Evolutionary conservation across 2,888 invertebrate species (phyloP).

Genomic region (Ctenicera cuprea): DNA sequence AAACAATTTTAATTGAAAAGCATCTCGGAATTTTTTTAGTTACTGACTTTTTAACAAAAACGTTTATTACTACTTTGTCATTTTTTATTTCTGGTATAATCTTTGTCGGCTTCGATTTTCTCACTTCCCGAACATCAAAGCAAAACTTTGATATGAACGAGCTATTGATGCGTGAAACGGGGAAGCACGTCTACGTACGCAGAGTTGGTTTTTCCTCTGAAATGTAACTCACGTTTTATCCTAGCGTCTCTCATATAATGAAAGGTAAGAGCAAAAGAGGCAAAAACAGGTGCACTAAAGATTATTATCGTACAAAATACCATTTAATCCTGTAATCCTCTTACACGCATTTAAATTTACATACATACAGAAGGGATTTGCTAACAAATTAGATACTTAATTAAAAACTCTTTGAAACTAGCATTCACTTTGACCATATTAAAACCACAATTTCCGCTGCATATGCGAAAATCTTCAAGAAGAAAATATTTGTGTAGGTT

Average conservation of each 20-base stretch:
- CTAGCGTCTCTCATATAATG: background rate
- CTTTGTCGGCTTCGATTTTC: conserved; percentile 44
- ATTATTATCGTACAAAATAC: conserved; percentile 44
- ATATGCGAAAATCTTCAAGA: background rate
- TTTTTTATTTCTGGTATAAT: conserved; percentile 46
- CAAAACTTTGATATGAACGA: conserved; percentile 46
- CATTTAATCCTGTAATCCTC: conserved; percentile 44
- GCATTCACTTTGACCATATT: conserved; percentile 2
- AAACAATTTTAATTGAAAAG: background rate
- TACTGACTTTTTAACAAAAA: conserved; percentile 33
- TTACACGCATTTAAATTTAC: conserved; percentile 49
- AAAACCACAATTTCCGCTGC: background rate
- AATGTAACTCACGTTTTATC: conserved; percentile 27
- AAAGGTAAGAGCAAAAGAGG: conserved; percentile 26
- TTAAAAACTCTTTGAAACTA: conserved; percentile 40
- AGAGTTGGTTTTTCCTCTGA: conserved; percentile 35
- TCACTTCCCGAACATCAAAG: conserved; percentile 50
- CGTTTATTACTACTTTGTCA: conserved; percentile 33
- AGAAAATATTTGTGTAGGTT: too few relatives aligned
- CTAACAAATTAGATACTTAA: conserved; percentile 46
- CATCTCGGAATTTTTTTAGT: background rate
- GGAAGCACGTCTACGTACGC: conserved; percentile 36
- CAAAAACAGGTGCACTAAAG: conserved; percentile 37
- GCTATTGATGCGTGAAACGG: conserved; percentile 46
- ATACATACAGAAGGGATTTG: conserved; percentile 43